Evolutionary conservation across 1,140 invertebrate species (phyloP).

Genomic region (Cepaea nemoralis): DNA sequence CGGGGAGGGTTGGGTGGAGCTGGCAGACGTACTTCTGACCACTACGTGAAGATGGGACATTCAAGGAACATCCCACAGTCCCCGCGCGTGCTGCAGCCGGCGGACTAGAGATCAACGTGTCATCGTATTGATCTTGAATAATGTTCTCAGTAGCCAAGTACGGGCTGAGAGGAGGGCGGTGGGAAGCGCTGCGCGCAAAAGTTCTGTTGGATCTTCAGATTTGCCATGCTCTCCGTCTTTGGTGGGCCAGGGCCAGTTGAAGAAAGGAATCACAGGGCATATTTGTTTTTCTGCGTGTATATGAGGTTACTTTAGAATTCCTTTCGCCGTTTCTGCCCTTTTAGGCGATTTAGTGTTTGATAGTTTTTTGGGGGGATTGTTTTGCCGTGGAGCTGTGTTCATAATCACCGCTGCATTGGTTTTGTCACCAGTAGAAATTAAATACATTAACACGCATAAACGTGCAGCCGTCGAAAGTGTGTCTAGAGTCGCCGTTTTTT

Average conservation of each 20-base stretch:
- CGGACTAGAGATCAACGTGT: constrained; percentile 18
- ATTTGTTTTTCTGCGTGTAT: no score
- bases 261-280: background rate
- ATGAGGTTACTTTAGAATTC: background rate
- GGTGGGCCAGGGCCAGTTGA: background rate
- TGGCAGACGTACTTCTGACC: background rate
- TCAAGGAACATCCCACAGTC: constrained; percentile 24
- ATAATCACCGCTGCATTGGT: no score
- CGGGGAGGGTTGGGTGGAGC: background rate
- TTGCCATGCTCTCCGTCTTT: background rate
- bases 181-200: constrained; percentile 5
- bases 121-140: constrained; percentile 31
- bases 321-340: background rate
- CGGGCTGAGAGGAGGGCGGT: background rate
- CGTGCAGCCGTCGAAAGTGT: no score
- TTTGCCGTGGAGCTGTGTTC: no score
- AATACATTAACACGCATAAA: no score
- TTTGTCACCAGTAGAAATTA: no score
- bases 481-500: background rate
- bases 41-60: background rate
- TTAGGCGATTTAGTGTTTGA: no score
- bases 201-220: background rate
- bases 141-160: background rate
- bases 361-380: no score
- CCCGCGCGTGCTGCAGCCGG: constrained; percentile 21